These are phyloP conservation scores for Zygogramma bicolorata DNA, from an alignment of 2,888 invertebrate genomes.

Conservation along the genomic window DNA sequence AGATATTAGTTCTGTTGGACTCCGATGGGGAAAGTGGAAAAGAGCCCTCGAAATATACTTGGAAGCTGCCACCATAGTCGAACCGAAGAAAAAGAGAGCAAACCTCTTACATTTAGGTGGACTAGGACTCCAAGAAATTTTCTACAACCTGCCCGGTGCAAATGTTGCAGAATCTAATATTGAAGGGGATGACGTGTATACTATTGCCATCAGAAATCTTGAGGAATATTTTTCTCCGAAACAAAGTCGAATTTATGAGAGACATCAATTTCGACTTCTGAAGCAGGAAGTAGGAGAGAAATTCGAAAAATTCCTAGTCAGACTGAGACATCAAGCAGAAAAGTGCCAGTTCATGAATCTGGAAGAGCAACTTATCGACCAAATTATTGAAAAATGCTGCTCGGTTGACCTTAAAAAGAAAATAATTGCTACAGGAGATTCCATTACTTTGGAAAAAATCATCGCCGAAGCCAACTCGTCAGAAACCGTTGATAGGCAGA, in stretches of 20 bases:
- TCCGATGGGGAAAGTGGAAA: slow-evolving; percentile 48
- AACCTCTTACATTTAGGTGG: slow-evolving; percentile 12
- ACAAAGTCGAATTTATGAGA: slow-evolving; percentile 49
- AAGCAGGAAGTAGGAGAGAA: slow-evolving; percentile 54
- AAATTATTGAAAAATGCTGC: slow-evolving; percentile 50
- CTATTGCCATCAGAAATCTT: slow-evolving; percentile 32
- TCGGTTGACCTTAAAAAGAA: slow-evolving; percentile 47
- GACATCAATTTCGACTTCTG: slow-evolving; percentile 53
- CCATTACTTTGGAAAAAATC: slow-evolving; percentile 36
- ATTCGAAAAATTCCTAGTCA: slow-evolving; percentile 55
- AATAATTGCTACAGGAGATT: slow-evolving; percentile 38
- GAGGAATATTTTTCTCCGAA: slow-evolving; percentile 51
- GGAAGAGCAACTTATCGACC: slow-evolving; percentile 50
- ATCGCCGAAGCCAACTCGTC: slow-evolving; percentile 41
- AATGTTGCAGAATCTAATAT: neutral
- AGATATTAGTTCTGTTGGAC: slow-evolving; percentile 48
- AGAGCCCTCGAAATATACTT: slow-evolving; percentile 49
- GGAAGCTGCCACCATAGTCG: slow-evolving; percentile 37
- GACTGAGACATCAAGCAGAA: slow-evolving; percentile 42
- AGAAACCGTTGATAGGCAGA: slow-evolving; percentile 37
- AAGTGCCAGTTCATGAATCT: slow-evolving; percentile 37
- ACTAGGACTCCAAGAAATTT: slow-evolving; percentile 2
- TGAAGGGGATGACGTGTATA: neutral
- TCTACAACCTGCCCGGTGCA: slow-evolving; percentile 6
- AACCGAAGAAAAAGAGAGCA: slow-evolving; percentile 25